A percentile compares a stretch with the other conserved stretches of the same genome.
Conservation (phyloP, 1,140 invertebrate species). For the Cotesia chilonis region DNA sequence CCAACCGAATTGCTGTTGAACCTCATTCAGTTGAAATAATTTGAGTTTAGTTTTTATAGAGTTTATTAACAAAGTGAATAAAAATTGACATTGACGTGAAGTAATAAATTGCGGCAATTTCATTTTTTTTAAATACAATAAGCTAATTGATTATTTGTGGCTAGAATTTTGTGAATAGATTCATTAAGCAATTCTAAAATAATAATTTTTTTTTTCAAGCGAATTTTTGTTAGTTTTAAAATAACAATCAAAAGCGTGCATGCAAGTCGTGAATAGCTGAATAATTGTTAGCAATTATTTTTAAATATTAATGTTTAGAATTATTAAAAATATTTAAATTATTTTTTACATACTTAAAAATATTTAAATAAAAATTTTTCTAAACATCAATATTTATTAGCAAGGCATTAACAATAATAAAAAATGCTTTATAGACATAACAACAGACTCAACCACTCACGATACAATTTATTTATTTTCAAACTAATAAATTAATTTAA, state of each 20-base stretch:
- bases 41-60: neutral
- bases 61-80: neutral
- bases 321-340: too few species aligned
- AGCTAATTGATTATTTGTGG: too few species aligned
- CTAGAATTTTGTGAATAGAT: too few species aligned
- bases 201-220: too few species aligned
- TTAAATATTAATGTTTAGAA: too few species aligned
- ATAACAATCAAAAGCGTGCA: too few species aligned
- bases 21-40: neutral
- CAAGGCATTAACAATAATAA: neutral
- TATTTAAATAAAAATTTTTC: neutral
- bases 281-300: too few species aligned
- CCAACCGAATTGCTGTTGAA: slow-evolving; percentile 7
- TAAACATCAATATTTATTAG: neutral
- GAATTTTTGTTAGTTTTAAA: too few species aligned
- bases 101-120: slow-evolving; percentile 7
- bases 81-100: neutral
- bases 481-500: neutral
- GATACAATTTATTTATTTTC: slow-evolving; percentile 56
- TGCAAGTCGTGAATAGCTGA: too few species aligned
- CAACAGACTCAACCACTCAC: slow-evolving; percentile 60
- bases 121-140: neutral
- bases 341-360: too few species aligned
- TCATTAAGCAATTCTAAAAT: too few species aligned
- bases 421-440: slow-evolving; percentile 32